Evolutionary conservation across 1,140 invertebrate genomes (phyloP).

Genomic region (Neuroterus valhalla): DNA sequence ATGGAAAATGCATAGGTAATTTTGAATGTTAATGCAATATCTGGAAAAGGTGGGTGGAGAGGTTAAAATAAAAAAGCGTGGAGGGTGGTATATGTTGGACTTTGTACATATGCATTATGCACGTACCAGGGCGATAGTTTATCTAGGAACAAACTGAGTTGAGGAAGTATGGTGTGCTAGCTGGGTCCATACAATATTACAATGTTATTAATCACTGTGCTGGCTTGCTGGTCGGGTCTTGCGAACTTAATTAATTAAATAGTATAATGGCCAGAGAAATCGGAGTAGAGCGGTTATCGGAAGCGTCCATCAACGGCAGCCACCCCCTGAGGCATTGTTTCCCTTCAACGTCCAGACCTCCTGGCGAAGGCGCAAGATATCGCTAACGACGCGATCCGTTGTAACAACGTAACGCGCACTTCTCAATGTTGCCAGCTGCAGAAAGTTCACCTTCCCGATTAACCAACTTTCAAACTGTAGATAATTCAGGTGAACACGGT

Average conservation of each 20-base stretch:
- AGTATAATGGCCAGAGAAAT: slow-evolving; percentile 66
- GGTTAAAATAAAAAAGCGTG: not conserved
- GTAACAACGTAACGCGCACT: slow-evolving; percentile 49
- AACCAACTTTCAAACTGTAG: slow-evolving; percentile 20
- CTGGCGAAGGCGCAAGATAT: slow-evolving; percentile 54
- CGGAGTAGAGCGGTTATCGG: slow-evolving; percentile 64
- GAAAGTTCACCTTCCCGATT: slow-evolving; percentile 7
- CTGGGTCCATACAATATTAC: slow-evolving; percentile 58
- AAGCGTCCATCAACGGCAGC: slow-evolving; percentile 70
- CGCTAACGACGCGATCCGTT: slow-evolving; percentile 48
- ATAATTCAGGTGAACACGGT: not conserved
- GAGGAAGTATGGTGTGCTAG: slow-evolving; percentile 49
- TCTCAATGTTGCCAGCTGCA: slow-evolving; percentile 11
- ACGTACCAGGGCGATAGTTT: slow-evolving; percentile 14
- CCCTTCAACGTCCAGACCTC: slow-evolving; percentile 46
- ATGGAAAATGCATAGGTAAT: no score
- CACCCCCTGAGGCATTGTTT: slow-evolving; percentile 68
- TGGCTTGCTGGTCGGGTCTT: slow-evolving; percentile 59
- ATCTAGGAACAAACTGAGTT: slow-evolving; percentile 49
- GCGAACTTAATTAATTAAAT: slow-evolving; percentile 72
- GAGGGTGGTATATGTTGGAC: not conserved
- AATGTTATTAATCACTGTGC: slow-evolving; percentile 67
- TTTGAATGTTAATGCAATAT: not conserved
- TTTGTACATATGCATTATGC: not conserved
- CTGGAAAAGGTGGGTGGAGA: not conserved